A percentile compares a stretch with the other conserved stretches of the same genome.
Evolutionary conservation across 2,888 invertebrate genomes (phyloP).

Genomic region (Drosophila vallismaia): DNA sequence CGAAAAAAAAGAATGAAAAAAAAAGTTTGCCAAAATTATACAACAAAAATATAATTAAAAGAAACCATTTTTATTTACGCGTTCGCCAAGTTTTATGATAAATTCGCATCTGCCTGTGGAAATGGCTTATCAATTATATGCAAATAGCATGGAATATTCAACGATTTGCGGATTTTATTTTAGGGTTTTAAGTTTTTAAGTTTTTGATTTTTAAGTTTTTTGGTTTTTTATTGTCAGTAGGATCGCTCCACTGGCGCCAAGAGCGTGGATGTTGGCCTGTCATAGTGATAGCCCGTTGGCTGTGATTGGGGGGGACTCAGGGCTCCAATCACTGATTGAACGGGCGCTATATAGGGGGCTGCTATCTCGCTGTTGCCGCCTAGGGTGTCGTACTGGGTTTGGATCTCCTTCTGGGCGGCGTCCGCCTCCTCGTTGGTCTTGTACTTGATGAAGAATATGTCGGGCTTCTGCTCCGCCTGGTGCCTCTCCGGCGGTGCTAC

Average conservation of each 20-base stretch:
- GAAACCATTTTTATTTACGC: conserved; percentile 57
- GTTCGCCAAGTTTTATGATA: conserved; percentile 55
- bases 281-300: conserved; percentile 71
- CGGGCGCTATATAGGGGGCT: conserved; percentile 78
- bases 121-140: conserved; percentile 45
- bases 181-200: neutral
- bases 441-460: conserved; percentile 83
- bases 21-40: conserved; percentile 56
- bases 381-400: conserved; percentile 82
- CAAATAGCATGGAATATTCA: conserved; percentile 37
- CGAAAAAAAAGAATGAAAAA: conserved; percentile 24
- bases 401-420: conserved; percentile 82
- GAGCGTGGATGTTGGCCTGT: conserved; percentile 44
- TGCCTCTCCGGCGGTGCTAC: conserved; percentile 71
- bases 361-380: conserved; percentile 80
- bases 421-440: conserved; percentile 82
- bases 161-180: conserved; percentile 3
- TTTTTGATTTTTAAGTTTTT: too few species aligned
- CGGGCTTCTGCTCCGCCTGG: conserved; percentile 75
- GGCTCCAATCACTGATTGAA: conserved; percentile 79
- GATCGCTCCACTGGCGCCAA: conserved; percentile 38
- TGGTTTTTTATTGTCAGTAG: conserved; percentile 7
- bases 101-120: conserved; percentile 29
- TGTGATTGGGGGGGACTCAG: conserved; percentile 46
- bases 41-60: conserved; percentile 36